A percentile compares a stretch with the other conserved stretches of the same genome.
phyloP scores from a whole-genome alignment of 2,888 invertebrate species.

The Athetis lepigone region DNA sequence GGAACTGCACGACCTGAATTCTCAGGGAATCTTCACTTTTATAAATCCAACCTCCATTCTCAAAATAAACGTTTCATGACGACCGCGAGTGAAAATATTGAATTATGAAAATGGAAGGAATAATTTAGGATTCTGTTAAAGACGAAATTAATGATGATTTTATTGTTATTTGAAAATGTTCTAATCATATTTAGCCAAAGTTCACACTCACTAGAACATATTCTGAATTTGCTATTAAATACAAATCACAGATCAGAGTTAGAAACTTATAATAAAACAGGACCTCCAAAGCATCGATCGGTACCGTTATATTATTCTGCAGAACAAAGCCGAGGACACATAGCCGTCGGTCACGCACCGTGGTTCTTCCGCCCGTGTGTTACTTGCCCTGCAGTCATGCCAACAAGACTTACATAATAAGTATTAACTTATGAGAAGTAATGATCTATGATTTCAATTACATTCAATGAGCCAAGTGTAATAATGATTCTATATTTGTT shows the following conservation, averaged over 20 bases:
- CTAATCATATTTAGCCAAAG: not conserved
- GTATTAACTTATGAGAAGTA: conserved; percentile 35
- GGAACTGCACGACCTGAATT: conserved; percentile 81
- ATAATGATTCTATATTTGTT: conserved; percentile 50
- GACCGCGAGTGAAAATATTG: conserved; percentile 1
- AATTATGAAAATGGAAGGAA: not conserved
- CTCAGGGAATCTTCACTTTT: conserved; percentile 65
- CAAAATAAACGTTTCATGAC: conserved; percentile 48
- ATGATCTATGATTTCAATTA: conserved; percentile 42
- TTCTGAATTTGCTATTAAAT: not conserved
- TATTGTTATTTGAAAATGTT: conserved; percentile 5
- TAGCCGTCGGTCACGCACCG: conserved; percentile 78
- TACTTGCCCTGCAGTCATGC: conserved; percentile 79
- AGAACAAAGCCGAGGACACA: conserved; percentile 70
- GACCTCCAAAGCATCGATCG: conserved; percentile 52
- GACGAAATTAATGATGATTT: not conserved
- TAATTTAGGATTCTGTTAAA: not conserved
- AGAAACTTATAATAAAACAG: conserved; percentile 41
- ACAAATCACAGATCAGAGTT: conserved; percentile 2
- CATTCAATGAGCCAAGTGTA: conserved; percentile 38
- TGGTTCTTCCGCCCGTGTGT: conserved; percentile 75
- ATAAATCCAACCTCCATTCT: conserved; percentile 63
- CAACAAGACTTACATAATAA: conserved; percentile 54
- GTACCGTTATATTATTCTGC: conserved; percentile 72
- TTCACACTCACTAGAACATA: not conserved